Conservation (phyloP, 2,888 invertebrate genomes). For the Scaptomyza tumidula region DNA sequence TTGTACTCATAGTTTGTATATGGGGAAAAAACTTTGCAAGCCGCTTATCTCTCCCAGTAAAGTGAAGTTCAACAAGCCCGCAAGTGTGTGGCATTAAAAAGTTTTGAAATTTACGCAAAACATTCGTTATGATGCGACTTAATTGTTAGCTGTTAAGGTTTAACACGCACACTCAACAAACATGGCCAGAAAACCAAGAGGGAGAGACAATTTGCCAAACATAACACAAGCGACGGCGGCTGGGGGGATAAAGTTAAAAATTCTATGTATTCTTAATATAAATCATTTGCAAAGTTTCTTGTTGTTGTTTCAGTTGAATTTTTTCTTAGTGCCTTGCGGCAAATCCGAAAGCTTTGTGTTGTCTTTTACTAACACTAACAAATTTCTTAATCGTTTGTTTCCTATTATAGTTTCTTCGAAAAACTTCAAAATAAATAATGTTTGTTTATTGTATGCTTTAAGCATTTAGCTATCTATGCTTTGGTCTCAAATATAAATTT, state of each 20-base stretch:
- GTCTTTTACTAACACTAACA: constrained; percentile 9
- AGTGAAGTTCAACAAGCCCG: constrained; percentile 74
- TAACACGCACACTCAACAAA: constrained; percentile 44
- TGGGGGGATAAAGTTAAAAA: background rate
- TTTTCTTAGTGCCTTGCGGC: no score
- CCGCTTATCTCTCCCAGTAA: constrained; percentile 67
- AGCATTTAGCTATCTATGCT: background rate
- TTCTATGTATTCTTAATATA: constrained; percentile 1
- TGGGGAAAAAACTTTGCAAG: constrained; percentile 70
- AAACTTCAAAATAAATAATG: background rate
- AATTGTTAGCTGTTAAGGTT: constrained; percentile 77
- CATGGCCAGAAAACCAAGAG: constrained; percentile 7
- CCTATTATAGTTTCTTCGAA: no score
- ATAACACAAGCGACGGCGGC: background rate
- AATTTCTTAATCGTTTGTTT: background rate
- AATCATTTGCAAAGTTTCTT: constrained; percentile 26
- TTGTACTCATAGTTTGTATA: constrained; percentile 66
- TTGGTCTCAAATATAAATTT: background rate
- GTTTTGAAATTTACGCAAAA: constrained; percentile 73
- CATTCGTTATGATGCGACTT: constrained; percentile 75
- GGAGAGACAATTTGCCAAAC: constrained; percentile 2
- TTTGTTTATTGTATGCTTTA: background rate
- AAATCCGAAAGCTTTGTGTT: no score
- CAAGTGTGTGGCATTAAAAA: constrained; percentile 77
- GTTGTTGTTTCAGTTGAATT: constrained; percentile 7